Conservation (phyloP, 2,113 vertebrate species). For the Eonycteris spelaea region DNA sequence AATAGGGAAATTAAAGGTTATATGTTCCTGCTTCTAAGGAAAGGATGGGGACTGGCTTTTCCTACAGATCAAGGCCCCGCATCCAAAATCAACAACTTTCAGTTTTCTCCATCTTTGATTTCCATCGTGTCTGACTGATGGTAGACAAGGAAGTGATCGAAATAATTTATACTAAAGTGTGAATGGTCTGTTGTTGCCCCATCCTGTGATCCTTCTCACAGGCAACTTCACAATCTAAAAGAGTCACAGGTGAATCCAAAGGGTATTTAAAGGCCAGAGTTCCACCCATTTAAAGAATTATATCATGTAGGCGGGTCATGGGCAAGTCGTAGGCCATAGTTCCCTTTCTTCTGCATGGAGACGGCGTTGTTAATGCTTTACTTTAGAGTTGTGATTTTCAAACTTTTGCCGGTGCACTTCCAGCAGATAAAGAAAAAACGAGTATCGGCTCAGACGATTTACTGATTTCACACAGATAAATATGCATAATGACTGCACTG, state of each 20-base stretch:
- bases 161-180: not conserved
- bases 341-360: not conserved
- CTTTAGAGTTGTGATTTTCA: not conserved
- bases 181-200: not conserved
- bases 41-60: too few species aligned
- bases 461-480: not conserved
- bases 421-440: not conserved
- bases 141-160: not conserved
- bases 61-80: not conserved
- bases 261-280: not conserved
- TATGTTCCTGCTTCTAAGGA: too few species aligned
- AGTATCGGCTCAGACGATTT: not conserved
- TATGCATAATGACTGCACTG: not conserved
- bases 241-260: not conserved
- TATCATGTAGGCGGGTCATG: not conserved
- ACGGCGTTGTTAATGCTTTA: not conserved
- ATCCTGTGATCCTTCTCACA: not conserved
- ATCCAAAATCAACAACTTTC: not conserved
- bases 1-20: too few species aligned
- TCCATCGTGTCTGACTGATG: not conserved
- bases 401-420: not conserved
- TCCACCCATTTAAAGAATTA: not conserved
- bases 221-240: not conserved
- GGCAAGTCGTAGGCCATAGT: not conserved
- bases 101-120: not conserved